Base-by-base conservation (phyloP, 2,888 invertebrate species). In the Ectemnius continuus region DNA sequence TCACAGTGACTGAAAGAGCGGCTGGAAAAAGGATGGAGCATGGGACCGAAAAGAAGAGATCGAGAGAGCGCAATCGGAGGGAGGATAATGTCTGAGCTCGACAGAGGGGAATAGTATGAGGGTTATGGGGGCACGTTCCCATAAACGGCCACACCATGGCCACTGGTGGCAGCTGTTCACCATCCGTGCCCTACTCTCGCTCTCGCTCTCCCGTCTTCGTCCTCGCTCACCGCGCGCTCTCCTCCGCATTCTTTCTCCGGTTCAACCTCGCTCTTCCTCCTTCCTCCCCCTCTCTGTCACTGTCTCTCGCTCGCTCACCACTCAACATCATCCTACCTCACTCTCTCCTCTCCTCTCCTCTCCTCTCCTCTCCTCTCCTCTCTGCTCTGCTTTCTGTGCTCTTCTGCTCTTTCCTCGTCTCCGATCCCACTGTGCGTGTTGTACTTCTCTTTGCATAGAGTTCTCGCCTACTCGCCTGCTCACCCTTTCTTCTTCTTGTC, bases 101-200 rank as follows among this genome's bases (percentile, higher is more conserved):
- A 3, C 2, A 5, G 61, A 67, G 67, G 75, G 63, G 78, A 75
- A 11, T 36, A 36, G 75, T 84, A 86, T 84, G 87, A 79, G 85
- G 88, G 87, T 87, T 83, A 85, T 80, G 83, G 84, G 83, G 83
- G 85, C 85, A 85, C 81, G 83, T 82, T 79, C 80, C 83, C 83
- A 85, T 78, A 87, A 85, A 86, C 85, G 85, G 85, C 81, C 85
- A 86, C 23, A 23, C 23, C 23, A 23, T 23, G 3, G 20, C 82
- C 83, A 84, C 82, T 80, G 80, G 63, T 74, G 81, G 87, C 89
- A 89, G 89, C 88, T 88, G 89, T 86, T 88, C 88, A 80, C 86
- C 87, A 89, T 88, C 85, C 87, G 85, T 86, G 87, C 84, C 86
- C 86, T 85, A 85, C 86, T 86, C 82, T 82, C 78, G n/a, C n/a